These are phyloP conservation scores for Akabosia matsudoensis DNA, from an alignment of 1,140 invertebrate genomes.

Conservation along the genomic window DNA sequence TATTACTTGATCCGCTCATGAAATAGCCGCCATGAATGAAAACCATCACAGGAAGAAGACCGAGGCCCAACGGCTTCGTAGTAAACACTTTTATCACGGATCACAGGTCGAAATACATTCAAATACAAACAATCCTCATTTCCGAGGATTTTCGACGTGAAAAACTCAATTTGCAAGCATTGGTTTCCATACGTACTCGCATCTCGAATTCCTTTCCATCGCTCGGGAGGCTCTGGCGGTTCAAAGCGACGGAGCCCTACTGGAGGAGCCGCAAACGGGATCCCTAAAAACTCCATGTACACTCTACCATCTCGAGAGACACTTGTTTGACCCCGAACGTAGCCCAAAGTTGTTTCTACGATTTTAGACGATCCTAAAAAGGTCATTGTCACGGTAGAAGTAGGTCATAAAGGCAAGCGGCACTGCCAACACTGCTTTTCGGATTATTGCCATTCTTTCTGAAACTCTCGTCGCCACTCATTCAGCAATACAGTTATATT, in stretches of 20 bases:
- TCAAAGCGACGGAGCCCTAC: slow-evolving; percentile 29
- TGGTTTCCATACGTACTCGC: slow-evolving; percentile 36
- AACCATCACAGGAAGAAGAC: slow-evolving; percentile 48
- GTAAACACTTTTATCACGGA: slow-evolving; percentile 31
- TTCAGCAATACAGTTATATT: not conserved
- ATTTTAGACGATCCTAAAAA: not conserved
- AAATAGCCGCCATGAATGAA: slow-evolving; percentile 62
- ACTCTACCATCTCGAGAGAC: slow-evolving; percentile 28
- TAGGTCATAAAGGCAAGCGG: slow-evolving; percentile 3
- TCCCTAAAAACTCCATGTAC: slow-evolving; percentile 29
- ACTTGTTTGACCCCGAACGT: not conserved
- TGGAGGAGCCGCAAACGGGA: slow-evolving; percentile 34
- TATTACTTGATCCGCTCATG: slow-evolving; percentile 53
- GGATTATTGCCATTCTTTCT: not conserved
- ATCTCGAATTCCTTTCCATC: slow-evolving; percentile 45
- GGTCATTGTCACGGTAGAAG: slow-evolving; percentile 12
- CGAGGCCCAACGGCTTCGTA: slow-evolving; percentile 49
- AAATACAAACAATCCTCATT: slow-evolving; percentile 59
- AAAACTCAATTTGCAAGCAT: slow-evolving; percentile 40
- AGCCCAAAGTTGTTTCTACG: slow-evolving; percentile 18
- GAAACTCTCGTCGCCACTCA: not conserved
- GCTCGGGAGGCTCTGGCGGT: slow-evolving; percentile 20
- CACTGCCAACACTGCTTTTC: not conserved
- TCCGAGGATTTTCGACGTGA: slow-evolving; percentile 39
- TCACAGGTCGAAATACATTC: slow-evolving; percentile 56